A percentile compares a stretch with the other conserved stretches of the same genome.
phyloP scores from a whole-genome alignment of 2,113 vertebrate genomes.

The Hemibagrus wyckioides region DNA sequence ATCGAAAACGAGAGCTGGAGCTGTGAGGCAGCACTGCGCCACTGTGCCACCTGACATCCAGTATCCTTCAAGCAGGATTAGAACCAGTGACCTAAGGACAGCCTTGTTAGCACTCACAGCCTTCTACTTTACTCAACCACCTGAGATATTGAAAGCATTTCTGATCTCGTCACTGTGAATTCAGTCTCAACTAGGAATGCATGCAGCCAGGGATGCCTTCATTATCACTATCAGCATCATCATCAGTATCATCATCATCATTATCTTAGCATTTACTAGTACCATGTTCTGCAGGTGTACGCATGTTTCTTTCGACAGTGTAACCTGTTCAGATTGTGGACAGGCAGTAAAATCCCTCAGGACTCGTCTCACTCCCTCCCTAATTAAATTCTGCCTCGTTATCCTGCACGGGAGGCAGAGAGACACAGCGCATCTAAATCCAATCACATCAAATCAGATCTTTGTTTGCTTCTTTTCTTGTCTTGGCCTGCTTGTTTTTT shows the following conservation, averaged over 20 bases:
- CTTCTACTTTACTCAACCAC: not conserved
- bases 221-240: constrained; percentile 1
- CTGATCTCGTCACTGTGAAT: not conserved
- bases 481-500: constrained; percentile 27
- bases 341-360: constrained; percentile 49
- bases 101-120: not conserved
- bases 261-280: not conserved
- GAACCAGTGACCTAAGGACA: not conserved
- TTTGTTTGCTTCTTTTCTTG: constrained; percentile 19
- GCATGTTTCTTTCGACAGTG: constrained; percentile 4
- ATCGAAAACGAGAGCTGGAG: not conserved
- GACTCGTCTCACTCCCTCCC: constrained; percentile 49
- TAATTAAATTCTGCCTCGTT: constrained; percentile 59
- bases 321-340: constrained; percentile 40
- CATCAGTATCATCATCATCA: not conserved
- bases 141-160: not conserved
- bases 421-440: constrained; percentile 50
- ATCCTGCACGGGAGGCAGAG: constrained; percentile 30
- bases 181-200: not conserved
- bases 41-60: not conserved
- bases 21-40: not conserved
- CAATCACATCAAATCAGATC: constrained; percentile 46
- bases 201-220: not conserved
- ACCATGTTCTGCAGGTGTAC: not conserved
- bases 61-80: not conserved